Conservation (phyloP, 2,888 invertebrate species). For the Coleophora deauratella region DNA sequence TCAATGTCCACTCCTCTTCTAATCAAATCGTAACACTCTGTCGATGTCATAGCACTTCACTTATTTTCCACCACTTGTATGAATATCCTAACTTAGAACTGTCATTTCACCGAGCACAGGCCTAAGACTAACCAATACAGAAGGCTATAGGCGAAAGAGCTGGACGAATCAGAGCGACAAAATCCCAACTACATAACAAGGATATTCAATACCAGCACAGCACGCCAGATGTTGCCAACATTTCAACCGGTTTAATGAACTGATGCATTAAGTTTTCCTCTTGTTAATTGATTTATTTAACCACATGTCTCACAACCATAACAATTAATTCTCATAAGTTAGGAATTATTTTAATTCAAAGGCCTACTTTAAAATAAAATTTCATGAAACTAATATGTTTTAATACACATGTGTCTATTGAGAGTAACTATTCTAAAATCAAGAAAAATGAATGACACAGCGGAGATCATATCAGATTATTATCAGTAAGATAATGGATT, state of each 20-base stretch:
- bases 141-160: conserved; percentile 39
- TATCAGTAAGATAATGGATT: too few species aligned
- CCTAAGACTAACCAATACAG: conserved; percentile 20
- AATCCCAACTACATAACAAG: conserved; percentile 57
- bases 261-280: conserved; percentile 23
- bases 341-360: too few species aligned
- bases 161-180: conserved; percentile 70
- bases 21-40: conserved; percentile 69
- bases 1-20: conserved; percentile 65
- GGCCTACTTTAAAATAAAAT: too few species aligned
- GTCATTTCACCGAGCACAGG: conserved; percentile 3
- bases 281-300: conserved; percentile 4
- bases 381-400: too few species aligned
- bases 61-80: neutral
- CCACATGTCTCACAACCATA: conserved; percentile 6
- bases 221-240: conserved; percentile 62
- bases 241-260: conserved; percentile 43
- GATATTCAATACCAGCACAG: conserved; percentile 64
- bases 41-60: conserved; percentile 56
- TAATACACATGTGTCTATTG: too few species aligned
- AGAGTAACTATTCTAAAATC: neutral
- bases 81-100: neutral
- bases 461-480: too few species aligned
- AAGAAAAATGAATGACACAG: neutral
- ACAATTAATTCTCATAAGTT: neutral